Percentiles rank a stretch among this genome's conserved stretches.
Conservation (phyloP, 2,113 vertebrate genomes). For the Ctenomys sociabilis region DNA sequence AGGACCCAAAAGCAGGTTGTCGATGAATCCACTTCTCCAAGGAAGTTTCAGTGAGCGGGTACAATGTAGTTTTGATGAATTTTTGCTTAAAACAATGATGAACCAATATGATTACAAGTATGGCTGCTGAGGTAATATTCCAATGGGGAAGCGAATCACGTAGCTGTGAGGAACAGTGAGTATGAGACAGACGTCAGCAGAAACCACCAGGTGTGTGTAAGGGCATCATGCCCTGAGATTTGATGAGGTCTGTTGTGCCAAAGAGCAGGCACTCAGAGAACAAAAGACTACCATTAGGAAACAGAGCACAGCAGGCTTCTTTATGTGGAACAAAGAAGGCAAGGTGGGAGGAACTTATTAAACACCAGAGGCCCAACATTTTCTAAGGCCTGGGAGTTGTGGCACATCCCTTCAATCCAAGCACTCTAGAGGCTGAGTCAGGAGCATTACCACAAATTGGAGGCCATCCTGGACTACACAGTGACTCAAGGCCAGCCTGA, state of each 20-base stretch:
- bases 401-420: not conserved
- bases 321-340: not conserved
- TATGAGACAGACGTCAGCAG: not conserved
- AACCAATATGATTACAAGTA: not conserved
- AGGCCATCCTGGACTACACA: not conserved
- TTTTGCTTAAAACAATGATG: not conserved
- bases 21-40: not conserved
- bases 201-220: not conserved
- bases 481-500: too few relatives aligned
- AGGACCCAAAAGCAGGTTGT: not conserved
- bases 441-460: not conserved
- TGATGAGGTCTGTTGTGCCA: not conserved
- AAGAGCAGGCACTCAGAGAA: not conserved
- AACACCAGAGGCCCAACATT: not conserved
- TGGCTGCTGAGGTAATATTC: not conserved
- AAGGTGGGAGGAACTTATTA: not conserved
- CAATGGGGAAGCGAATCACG: not conserved
- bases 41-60: too few relatives aligned
- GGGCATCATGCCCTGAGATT: too few relatives aligned
- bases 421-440: not conserved
- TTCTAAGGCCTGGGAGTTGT: not conserved
- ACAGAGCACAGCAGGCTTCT: not conserved
- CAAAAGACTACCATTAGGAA: not conserved
- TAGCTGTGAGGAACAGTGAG: not conserved
- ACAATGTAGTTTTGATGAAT: not conserved